Conservation (phyloP, 2,888 invertebrate genomes). For the Dermolepida albohirtum region DNA sequence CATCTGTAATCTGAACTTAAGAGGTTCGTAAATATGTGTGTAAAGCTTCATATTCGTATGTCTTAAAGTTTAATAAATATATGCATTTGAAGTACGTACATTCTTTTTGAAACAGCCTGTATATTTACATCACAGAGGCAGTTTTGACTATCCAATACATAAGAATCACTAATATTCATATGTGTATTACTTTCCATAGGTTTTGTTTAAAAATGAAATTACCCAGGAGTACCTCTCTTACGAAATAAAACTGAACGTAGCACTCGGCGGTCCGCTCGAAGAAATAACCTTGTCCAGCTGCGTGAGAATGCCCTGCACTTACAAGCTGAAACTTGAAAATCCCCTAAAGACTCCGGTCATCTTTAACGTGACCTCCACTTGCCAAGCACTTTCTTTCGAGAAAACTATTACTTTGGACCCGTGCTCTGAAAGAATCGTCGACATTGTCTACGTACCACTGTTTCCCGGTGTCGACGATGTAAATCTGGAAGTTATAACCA, state of each 20-base stretch:
- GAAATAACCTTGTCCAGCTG: conserved; percentile 57
- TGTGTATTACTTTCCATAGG: conserved; percentile 54
- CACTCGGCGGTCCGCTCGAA: conserved; percentile 56
- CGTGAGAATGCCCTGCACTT: conserved; percentile 54
- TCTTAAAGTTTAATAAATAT: no score
- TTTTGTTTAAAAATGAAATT: conserved; percentile 59
- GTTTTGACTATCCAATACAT: no score
- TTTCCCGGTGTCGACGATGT: conserved; percentile 46
- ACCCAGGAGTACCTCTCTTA: conserved; percentile 61
- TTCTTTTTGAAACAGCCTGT: no score
- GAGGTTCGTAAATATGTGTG: no score
- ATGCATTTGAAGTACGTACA: no score
- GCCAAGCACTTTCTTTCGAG: conserved; percentile 12
- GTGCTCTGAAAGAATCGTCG: conserved; percentile 47
- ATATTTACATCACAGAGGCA: no score
- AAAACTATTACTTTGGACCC: conserved; percentile 19
- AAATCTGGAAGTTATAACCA: conserved; percentile 49
- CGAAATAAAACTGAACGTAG: conserved; percentile 57
- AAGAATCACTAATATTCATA: no score
- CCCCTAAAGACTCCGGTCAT: conserved; percentile 57
- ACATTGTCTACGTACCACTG: conserved; percentile 55
- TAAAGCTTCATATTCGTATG: no score
- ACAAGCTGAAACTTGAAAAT: conserved; percentile 59
- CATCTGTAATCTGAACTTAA: no score
- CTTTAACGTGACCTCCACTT: conserved; percentile 52